A percentile compares a stretch with the other conserved stretches of the same genome.
Evolutionary conservation across 1,140 invertebrate species (phyloP).

Genomic region (Pachypeltis micranthus): DNA sequence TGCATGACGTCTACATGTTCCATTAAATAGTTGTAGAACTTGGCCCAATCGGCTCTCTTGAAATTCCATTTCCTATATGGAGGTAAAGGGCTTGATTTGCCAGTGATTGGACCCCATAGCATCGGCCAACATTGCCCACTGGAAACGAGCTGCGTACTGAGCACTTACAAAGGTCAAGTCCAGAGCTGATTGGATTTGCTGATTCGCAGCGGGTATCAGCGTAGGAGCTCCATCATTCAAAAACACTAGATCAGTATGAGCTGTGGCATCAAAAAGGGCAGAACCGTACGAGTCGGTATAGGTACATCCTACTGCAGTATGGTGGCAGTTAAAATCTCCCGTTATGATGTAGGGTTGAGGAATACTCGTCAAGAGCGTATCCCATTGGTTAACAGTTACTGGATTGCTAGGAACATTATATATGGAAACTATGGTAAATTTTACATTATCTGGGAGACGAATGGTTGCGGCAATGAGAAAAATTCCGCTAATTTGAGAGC

Average conservation of each 20-base stretch:
- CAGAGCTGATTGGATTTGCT: neutral
- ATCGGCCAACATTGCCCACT: neutral
- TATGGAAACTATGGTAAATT: neutral
- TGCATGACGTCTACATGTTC: neutral
- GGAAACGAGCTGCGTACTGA: neutral
- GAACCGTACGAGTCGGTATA: neutral
- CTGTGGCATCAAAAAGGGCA: neutral
- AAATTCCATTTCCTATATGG: neutral
- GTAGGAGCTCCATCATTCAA: neutral
- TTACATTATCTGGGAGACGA: neutral
- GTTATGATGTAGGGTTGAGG: neutral
- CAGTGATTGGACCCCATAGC: neutral
- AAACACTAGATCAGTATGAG: neutral
- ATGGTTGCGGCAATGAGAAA: neutral
- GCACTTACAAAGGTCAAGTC: neutral
- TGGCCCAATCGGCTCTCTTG: neutral
- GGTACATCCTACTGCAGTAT: neutral
- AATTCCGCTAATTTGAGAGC: neutral
- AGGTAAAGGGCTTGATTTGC: neutral
- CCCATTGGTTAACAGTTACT: neutral
- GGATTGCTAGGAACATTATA: neutral
- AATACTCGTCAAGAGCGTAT: neutral
- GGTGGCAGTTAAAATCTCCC: neutral
- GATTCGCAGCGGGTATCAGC: neutral
- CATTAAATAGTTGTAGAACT: neutral